Evolutionary conservation across 1,140 invertebrate genomes (phyloP).

Genomic region (Brachionus rubens): DNA sequence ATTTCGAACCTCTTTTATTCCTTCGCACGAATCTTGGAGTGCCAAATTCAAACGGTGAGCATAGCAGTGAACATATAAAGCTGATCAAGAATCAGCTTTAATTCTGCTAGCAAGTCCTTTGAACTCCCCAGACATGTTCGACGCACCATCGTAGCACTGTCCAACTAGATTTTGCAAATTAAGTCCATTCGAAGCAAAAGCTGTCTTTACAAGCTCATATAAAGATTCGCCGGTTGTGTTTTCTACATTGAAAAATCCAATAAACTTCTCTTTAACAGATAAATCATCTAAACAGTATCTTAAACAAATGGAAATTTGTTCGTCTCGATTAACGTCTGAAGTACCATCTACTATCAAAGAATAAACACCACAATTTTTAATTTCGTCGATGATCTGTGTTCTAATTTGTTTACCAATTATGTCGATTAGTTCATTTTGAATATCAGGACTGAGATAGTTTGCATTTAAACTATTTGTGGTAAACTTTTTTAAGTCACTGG

Average conservation of each 20-base stretch:
- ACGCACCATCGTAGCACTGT: slow-evolving; percentile 20
- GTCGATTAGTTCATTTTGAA: slow-evolving; percentile 21
- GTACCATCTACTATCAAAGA: slow-evolving; percentile 28
- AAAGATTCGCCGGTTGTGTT: neutral
- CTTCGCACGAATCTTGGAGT: neutral
- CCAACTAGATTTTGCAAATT: slow-evolving; percentile 13
- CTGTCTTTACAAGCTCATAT: neutral
- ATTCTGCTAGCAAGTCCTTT: neutral
- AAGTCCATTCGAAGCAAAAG: neutral
- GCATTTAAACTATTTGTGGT: neutral
- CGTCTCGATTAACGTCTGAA: neutral
- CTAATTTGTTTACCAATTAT: neutral
- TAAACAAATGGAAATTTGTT: slow-evolving; percentile 13
- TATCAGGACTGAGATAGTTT: neutral
- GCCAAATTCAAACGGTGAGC: slow-evolving; percentile 10
- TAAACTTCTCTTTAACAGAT: slow-evolving; percentile 17
- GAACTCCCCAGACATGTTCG: slow-evolving; percentile 9
- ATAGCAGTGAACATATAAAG: slow-evolving; percentile 32
- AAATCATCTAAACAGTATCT: neutral
- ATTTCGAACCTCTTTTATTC: slow-evolving; percentile 8
- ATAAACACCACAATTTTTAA: neutral
- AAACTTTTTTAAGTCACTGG: neutral
- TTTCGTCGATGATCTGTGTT: neutral
- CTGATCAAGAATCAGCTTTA: neutral
- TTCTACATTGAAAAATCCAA: neutral